These are phyloP conservation scores for Oxygymnocypris stewartii DNA, from an alignment of 2,113 vertebrate genomes.

Conservation along the genomic window DNA sequence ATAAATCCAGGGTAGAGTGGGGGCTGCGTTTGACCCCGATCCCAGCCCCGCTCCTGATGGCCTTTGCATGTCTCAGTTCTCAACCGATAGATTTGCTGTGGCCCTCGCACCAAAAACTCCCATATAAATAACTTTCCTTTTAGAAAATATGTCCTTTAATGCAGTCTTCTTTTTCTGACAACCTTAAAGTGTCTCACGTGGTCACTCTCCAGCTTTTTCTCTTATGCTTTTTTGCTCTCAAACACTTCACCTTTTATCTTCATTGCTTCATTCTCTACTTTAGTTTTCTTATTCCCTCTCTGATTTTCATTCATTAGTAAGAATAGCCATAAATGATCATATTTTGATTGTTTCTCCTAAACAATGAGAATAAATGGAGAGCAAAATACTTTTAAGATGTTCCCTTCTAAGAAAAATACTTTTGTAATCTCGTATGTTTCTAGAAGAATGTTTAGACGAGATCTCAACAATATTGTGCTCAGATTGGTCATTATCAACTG, in stretches of 20 bases:
- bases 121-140: not conserved
- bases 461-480: too few species aligned
- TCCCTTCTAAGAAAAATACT: too few species aligned
- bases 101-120: not conserved
- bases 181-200: not conserved
- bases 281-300: not conserved
- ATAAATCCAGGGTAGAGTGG: constrained; percentile 49
- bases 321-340: not conserved
- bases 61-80: constrained; percentile 5
- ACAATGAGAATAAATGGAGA: not conserved
- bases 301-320: not conserved
- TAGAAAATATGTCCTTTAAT: not conserved
- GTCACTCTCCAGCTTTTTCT: not conserved
- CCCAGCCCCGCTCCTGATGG: constrained; percentile 13
- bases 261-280: not conserved
- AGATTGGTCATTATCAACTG: not conserved
- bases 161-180: not conserved
- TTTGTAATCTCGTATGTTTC: too few species aligned
- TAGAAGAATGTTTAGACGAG: too few species aligned
- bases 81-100: not conserved
- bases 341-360: not conserved
- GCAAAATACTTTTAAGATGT: not conserved
- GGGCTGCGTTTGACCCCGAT: constrained; percentile 31
- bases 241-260: not conserved
- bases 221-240: not conserved